phyloP scores from a whole-genome alignment of 2,113 vertebrate genomes.

The Toxotes chatareus region DNA sequence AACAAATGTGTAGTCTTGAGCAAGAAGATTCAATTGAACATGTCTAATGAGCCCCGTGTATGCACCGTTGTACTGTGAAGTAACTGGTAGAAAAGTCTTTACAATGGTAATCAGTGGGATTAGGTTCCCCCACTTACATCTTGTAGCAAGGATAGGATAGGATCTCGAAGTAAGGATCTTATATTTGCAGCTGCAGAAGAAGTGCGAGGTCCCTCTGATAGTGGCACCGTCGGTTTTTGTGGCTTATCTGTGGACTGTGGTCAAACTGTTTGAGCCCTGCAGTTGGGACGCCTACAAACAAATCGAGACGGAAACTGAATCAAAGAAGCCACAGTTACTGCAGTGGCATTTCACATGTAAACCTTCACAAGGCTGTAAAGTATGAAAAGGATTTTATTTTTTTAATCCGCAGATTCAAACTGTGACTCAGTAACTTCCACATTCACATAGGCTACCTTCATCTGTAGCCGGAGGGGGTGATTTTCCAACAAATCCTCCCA shows the following conservation, averaged over 20 bases:
- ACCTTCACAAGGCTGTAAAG: too few relatives aligned
- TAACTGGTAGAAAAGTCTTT: constrained; percentile 33
- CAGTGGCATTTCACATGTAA: not conserved
- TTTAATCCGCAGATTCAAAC: not conserved
- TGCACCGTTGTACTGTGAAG: constrained; percentile 34
- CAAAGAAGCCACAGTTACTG: not conserved
- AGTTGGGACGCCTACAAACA: constrained; percentile 18
- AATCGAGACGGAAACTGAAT: not conserved
- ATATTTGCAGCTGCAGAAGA: constrained; percentile 25
- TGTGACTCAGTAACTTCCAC: too few relatives aligned
- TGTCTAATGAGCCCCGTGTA: constrained; percentile 33
- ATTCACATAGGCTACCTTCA: too few relatives aligned
- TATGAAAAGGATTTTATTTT: not conserved
- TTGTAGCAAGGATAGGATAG: constrained; percentile 36
- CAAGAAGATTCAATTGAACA: constrained; percentile 36
- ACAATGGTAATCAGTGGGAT: constrained; percentile 60
- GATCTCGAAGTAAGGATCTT: constrained; percentile 39
- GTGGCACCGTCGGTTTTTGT: constrained; percentile 30
- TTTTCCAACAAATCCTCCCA: too few relatives aligned
- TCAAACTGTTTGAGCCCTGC: constrained; percentile 20
- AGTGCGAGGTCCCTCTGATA: constrained; percentile 1
- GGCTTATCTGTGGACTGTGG: constrained; percentile 28
- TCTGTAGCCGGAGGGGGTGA: too few relatives aligned
- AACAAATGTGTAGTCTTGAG: constrained; percentile 52
- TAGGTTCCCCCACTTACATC: constrained; percentile 45